Evolutionary conservation across 2,113 vertebrate genomes (phyloP).

Genomic region (Heterochromis multidens): DNA sequence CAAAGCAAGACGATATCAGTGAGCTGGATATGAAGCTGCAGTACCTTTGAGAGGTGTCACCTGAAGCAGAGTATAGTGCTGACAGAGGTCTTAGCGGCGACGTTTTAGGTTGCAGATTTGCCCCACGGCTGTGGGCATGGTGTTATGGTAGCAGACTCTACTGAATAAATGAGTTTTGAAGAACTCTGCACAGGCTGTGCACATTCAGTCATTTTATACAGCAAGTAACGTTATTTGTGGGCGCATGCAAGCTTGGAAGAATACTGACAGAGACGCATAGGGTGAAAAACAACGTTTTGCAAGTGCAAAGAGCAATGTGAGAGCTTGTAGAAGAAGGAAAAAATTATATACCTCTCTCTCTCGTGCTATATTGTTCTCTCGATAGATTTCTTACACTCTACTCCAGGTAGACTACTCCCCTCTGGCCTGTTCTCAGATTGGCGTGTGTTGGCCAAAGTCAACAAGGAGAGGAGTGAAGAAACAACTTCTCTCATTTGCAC

Average conservation of each 20-base stretch:
- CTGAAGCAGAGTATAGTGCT: slow-evolving; percentile 11
- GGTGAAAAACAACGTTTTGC: background rate
- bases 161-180: slow-evolving; percentile 2
- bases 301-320: background rate
- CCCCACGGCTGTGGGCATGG: background rate
- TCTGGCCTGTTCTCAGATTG: slow-evolving; percentile 48
- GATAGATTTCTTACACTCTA: slow-evolving; percentile 19
- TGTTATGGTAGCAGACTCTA: background rate
- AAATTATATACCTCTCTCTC: background rate
- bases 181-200: background rate
- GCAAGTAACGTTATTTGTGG: background rate
- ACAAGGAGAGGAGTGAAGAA: slow-evolving; percentile 55
- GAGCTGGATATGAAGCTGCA: slow-evolving; percentile 28
- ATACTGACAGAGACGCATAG: background rate
- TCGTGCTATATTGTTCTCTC: background rate
- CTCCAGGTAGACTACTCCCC: slow-evolving; percentile 62
- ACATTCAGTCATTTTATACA: background rate
- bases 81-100: slow-evolving; percentile 30
- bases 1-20: background rate
- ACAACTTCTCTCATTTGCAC: slow-evolving; percentile 62
- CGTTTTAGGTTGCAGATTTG: slow-evolving; percentile 19
- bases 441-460: slow-evolving; percentile 64
- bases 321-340: background rate
- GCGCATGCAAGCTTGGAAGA: background rate
- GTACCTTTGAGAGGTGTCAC: slow-evolving; percentile 22